These are phyloP conservation scores for Panulirus ornatus DNA, from an alignment of 1,140 invertebrate genomes.

Conservation along the genomic window DNA sequence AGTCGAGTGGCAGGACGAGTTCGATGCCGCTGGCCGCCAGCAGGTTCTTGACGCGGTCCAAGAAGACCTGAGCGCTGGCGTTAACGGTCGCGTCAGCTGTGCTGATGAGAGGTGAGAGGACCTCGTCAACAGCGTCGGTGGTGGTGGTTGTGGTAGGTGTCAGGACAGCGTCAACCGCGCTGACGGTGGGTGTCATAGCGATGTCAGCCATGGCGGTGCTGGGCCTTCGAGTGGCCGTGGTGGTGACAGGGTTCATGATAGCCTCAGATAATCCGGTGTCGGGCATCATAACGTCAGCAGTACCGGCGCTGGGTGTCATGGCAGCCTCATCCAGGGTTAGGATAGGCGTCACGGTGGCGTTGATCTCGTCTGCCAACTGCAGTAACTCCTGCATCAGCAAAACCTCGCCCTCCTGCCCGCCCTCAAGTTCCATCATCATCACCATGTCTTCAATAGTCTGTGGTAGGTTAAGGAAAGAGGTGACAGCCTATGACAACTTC, in stretches of 20 bases:
- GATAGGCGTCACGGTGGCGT: background rate
- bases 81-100: background rate
- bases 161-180: background rate
- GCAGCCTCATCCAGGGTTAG: background rate
- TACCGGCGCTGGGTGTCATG: background rate
- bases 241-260: too few species aligned
- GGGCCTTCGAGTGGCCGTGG: too few species aligned
- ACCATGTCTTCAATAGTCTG: conserved; percentile 1
- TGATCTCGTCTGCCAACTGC: background rate
- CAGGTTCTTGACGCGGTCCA: conserved; percentile 2
- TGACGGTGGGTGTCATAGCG: background rate
- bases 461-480: too few species aligned
- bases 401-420: background rate
- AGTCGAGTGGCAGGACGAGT: conserved; percentile 39
- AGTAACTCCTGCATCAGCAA: background rate
- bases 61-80: background rate
- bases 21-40: conserved; percentile 42
- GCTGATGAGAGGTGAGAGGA: too few species aligned
- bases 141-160: background rate
- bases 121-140: background rate
- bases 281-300: background rate
- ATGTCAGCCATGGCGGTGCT: background rate
- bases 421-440: background rate
- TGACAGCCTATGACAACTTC: too few species aligned
- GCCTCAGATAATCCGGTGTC: too few species aligned